Percentiles rank a stretch among this genome's conserved stretches.
phyloP scores from a whole-genome alignment of 2,797 vertebrate species.

The Chelidonichthys spinosus region DNA sequence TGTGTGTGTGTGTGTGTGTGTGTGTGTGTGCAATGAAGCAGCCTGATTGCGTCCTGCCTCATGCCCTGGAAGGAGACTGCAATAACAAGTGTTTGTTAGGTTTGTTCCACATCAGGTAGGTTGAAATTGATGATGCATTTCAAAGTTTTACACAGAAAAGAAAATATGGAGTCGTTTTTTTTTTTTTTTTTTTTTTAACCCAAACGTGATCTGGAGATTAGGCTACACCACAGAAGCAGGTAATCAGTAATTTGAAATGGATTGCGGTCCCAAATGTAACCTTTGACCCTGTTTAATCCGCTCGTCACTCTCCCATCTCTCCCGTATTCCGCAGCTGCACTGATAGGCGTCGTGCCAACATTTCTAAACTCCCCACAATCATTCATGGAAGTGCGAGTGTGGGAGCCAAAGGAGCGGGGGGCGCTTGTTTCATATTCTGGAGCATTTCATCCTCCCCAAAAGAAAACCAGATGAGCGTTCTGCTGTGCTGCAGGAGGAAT shows the following conservation, averaged over 20 bases:
- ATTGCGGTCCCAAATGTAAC: constrained; percentile 65
- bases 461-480: constrained; percentile 76
- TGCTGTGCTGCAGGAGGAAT: constrained; percentile 49
- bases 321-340: constrained; percentile 74
- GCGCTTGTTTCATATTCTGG: constrained; percentile 69
- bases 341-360: constrained; percentile 78
- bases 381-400: constrained; percentile 71
- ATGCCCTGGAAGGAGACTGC: not conserved
- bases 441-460: constrained; percentile 73
- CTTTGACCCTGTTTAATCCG: constrained; percentile 67
- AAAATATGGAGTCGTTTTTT: constrained; percentile 31
- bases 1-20: no score
- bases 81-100: constrained; percentile 8
- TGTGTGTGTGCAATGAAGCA: not conserved
- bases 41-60: not conserved
- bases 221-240: constrained; percentile 56
- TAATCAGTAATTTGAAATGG: constrained; percentile 72
- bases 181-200: constrained; percentile 21
- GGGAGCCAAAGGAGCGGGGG: constrained; percentile 62
- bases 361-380: constrained; percentile 70
- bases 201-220: constrained; percentile 51
- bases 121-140: constrained; percentile 40
- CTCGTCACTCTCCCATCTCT: constrained; percentile 65
- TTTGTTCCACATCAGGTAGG: constrained; percentile 26
- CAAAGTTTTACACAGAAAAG: not conserved